These are phyloP conservation scores for honey bee (Apis mellifera) DNA, from an alignment of 1,140 invertebrate species.

Conservation along the genomic window DNA sequence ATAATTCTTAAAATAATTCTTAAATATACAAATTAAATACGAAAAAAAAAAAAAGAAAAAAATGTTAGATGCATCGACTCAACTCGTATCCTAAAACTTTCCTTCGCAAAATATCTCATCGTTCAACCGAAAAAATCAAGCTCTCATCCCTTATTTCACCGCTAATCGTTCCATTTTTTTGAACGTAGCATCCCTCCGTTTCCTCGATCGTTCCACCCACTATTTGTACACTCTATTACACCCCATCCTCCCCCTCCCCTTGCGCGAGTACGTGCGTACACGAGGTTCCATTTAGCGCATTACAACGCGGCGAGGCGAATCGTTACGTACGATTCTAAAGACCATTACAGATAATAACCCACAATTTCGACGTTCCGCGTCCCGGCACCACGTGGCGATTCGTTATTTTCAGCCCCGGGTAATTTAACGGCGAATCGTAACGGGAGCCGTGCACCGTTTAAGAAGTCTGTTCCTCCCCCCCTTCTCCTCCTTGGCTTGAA, in stretches of 20 bases:
- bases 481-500: background rate
- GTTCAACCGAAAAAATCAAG: background rate
- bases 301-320: background rate
- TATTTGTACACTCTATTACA: conserved; percentile 43
- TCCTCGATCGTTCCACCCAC: background rate
- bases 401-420: conserved; percentile 20
- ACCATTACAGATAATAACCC: conserved; percentile 30
- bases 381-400: background rate
- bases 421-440: conserved; percentile 26
- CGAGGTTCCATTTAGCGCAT: conserved; percentile 10
- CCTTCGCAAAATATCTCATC: background rate
- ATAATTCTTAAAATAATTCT: too few species aligned
- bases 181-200: conserved; percentile 1
- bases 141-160: background rate
- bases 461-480: background rate
- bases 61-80: too few species aligned
- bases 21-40: too few species aligned
- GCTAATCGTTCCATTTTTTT: conserved; percentile 23
- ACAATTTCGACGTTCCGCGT: conserved; percentile 20
- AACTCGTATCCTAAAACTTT: too few species aligned
- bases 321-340: conserved; percentile 7
- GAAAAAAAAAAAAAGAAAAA: too few species aligned
- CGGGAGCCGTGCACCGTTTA: conserved; percentile 8
- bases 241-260: background rate
- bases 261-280: conserved; percentile 21